Evolutionary conservation across 53 echinoderm and acorn worm genomes (phyloP).

Genomic region (Patiria pectinifera): DNA sequence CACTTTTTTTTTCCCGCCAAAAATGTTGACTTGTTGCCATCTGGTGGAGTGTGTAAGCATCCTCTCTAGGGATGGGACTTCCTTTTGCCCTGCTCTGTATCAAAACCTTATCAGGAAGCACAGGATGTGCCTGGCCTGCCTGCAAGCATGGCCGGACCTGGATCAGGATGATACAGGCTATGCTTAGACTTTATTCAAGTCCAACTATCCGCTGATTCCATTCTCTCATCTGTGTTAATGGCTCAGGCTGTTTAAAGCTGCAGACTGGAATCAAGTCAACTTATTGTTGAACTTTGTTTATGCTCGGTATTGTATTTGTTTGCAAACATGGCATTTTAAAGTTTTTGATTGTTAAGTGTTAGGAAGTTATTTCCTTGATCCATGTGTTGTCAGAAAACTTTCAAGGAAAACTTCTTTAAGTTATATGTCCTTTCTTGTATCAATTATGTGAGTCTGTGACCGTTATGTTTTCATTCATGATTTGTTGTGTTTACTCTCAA

Average conservation of each 20-base stretch:
- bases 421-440: too few relatives aligned
- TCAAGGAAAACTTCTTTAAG: not conserved
- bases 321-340: not conserved
- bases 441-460: too few relatives aligned
- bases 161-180: not conserved
- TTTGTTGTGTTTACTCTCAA: not conserved
- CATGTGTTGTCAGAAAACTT: not conserved
- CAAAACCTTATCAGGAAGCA: conserved; percentile 58
- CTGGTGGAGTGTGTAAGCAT: conserved; percentile 60
- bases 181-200: not conserved
- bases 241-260: not conserved
- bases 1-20: conserved; percentile 33
- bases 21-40: conserved; percentile 38
- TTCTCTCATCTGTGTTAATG: not conserved
- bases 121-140: conserved; percentile 34
- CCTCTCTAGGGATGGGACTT: conserved; percentile 54
- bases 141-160: not conserved
- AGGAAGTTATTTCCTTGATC: not conserved
- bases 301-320: not conserved
- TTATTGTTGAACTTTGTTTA: not conserved
- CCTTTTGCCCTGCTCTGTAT: conserved; percentile 26
- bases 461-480: not conserved
- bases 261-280: not conserved
- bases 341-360: not conserved
- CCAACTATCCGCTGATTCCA: not conserved